Percentiles rank a stretch among this genome's conserved stretches.
phyloP scores from a whole-genome alignment of 1,140 invertebrate species.

The Acromyrmex charruanus region DNA sequence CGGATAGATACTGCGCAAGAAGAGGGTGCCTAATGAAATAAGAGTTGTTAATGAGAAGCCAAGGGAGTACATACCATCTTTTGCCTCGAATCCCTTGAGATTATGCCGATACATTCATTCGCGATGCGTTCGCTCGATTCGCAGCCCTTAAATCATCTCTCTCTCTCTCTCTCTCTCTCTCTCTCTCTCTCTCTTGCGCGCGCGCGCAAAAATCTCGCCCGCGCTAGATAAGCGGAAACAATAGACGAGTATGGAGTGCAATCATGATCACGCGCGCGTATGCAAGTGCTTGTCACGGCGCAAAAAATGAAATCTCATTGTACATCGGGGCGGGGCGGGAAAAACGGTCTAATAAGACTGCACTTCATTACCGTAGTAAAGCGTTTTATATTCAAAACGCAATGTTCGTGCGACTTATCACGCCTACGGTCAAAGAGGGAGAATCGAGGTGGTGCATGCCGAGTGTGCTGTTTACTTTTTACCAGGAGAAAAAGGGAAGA shows the following conservation, averaged over 20 bases:
- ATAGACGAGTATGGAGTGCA: conserved; percentile 29
- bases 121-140: conserved; percentile 7
- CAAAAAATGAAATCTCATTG: conserved; percentile 43
- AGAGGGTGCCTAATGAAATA: conserved; percentile 78
- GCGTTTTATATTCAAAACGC: conserved; percentile 54
- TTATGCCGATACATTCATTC: conserved; percentile 73
- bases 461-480: conserved; percentile 58
- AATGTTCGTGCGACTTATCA: conserved; percentile 57
- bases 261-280: conserved; percentile 23
- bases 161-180: too few relatives aligned
- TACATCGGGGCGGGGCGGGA: neutral
- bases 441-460: conserved; percentile 25
- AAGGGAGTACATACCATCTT: conserved; percentile 66
- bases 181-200: too few relatives aligned
- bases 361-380: conserved; percentile 50
- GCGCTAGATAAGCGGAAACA: conserved; percentile 19
- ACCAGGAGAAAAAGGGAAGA: neutral
- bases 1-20: conserved; percentile 46
- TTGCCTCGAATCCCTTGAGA: conserved; percentile 68
- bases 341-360: conserved; percentile 46
- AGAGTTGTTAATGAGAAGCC: conserved; percentile 81
- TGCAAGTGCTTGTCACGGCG: conserved; percentile 25
- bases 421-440: conserved; percentile 44
- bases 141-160: conserved; percentile 26
- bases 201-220: conserved; percentile 22